These are phyloP conservation scores for Tromatobia lineatoria DNA, from an alignment of 2,888 invertebrate genomes.

Conservation along the genomic window DNA sequence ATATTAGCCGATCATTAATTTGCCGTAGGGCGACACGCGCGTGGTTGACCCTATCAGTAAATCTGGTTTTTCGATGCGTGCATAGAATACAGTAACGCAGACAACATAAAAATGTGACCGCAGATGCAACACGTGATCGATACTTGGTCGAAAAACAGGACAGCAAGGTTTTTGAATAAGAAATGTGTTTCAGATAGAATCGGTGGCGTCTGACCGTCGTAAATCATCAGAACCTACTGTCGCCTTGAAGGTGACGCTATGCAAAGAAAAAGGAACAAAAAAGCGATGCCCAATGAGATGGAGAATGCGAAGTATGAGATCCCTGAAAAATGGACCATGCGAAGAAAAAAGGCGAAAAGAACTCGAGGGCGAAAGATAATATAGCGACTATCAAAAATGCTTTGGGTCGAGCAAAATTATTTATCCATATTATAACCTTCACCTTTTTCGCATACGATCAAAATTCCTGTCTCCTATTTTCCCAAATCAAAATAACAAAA, in stretches of 20 bases:
- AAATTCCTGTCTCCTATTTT: too few relatives aligned
- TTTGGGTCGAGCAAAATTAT: neutral
- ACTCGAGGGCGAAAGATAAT: neutral
- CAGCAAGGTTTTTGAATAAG: conserved; percentile 40
- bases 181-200: conserved; percentile 44
- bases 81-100: neutral
- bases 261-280: conserved; percentile 43
- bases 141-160: neutral
- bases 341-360: neutral
- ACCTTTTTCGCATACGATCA: too few relatives aligned
- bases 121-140: conserved; percentile 27
- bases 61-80: conserved; percentile 36
- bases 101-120: conserved; percentile 7
- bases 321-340: conserved; percentile 21
- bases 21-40: conserved; percentile 12
- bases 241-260: conserved; percentile 75
- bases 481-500: too few relatives aligned
- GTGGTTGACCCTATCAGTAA: conserved; percentile 30
- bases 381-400: neutral
- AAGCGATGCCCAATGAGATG: conserved; percentile 18
- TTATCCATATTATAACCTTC: neutral
- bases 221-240: conserved; percentile 78
- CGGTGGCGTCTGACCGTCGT: conserved; percentile 73
- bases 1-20: conserved; percentile 55
- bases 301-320: conserved; percentile 9